Percentiles rank a stretch among this genome's conserved stretches.
Conservation (phyloP, 2,888 invertebrate species). For the Andrena minutula region DNA sequence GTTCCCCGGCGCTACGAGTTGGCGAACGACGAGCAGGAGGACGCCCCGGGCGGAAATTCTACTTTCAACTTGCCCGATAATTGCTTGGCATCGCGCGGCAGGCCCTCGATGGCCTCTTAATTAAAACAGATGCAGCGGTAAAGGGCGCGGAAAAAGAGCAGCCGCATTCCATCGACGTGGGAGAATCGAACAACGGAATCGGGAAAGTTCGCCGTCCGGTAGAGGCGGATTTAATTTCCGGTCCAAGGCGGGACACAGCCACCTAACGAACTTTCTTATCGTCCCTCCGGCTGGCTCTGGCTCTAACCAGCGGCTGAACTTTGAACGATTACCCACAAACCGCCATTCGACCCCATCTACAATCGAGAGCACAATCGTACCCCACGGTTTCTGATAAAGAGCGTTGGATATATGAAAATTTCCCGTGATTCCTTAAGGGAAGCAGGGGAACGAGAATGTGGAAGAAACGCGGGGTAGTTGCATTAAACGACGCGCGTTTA, state of each 20-base stretch:
- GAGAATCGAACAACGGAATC: slow-evolving; percentile 27
- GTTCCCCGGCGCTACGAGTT: background rate
- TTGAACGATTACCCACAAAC: slow-evolving; percentile 9
- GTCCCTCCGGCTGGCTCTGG: slow-evolving; percentile 14
- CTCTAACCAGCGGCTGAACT: background rate
- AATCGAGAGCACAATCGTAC: too few species aligned
- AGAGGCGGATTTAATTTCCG: slow-evolving; percentile 68
- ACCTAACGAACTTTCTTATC: slow-evolving; percentile 64
- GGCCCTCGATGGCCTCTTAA: slow-evolving; percentile 38
- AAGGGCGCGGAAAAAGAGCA: background rate
- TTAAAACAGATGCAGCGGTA: slow-evolving; percentile 22
- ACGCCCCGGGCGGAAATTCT: slow-evolving; percentile 5
- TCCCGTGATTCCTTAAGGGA: background rate
- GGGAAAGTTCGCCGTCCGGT: slow-evolving; percentile 64
- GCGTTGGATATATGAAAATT: too few species aligned
- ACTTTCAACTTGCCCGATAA: slow-evolving; percentile 28
- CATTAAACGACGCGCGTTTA: slow-evolving; percentile 30
- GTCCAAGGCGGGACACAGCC: slow-evolving; percentile 13
- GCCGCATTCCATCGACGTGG: background rate
- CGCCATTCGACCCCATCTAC: background rate
- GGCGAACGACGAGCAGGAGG: background rate
- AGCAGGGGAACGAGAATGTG: background rate
- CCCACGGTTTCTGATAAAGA: too few species aligned
- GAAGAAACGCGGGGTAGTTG: slow-evolving; percentile 11
- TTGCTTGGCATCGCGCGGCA: slow-evolving; percentile 2